phyloP scores from a whole-genome alignment of 1,140 invertebrate genomes.

The Antheraea pernyi region DNA sequence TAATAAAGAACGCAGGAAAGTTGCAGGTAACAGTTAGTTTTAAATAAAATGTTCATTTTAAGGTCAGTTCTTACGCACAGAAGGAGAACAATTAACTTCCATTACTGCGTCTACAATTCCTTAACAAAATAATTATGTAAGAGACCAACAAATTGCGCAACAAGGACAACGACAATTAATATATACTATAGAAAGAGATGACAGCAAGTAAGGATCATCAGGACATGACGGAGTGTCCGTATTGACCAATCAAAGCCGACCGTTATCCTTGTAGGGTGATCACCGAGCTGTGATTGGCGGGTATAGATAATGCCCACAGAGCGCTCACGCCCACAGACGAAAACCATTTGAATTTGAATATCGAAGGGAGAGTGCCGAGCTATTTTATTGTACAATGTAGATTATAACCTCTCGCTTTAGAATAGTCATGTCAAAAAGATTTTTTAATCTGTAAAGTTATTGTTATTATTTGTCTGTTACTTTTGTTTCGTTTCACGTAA shows the following conservation, averaged over 20 bases:
- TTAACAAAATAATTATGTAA: background rate
- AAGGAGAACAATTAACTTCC: background rate
- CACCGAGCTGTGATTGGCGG: conserved; percentile 58
- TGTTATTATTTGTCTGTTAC: too few species aligned
- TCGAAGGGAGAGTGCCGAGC: conserved; percentile 49
- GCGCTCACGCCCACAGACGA: conserved; percentile 50
- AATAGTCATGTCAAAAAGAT: background rate
- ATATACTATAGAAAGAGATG: background rate
- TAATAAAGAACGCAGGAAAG: too few species aligned
- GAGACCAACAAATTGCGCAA: background rate
- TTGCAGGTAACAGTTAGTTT: too few species aligned
- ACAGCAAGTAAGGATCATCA: conserved; percentile 37
- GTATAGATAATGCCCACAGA: conserved; percentile 59
- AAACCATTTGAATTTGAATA: conserved; percentile 54
- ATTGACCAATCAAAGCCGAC: conserved; percentile 47
- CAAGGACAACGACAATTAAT: background rate
- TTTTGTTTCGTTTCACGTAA: too few species aligned
- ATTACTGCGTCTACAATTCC: background rate
- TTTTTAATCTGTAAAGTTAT: background rate
- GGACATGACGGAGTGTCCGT: conserved; percentile 49
- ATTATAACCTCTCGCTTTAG: background rate
- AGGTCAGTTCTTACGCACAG: too few species aligned
- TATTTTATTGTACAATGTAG: background rate
- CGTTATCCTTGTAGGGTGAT: conserved; percentile 64
- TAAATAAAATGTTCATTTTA: too few species aligned